Conservation (phyloP, 2,888 invertebrate species). For the Neria commutata region DNA sequence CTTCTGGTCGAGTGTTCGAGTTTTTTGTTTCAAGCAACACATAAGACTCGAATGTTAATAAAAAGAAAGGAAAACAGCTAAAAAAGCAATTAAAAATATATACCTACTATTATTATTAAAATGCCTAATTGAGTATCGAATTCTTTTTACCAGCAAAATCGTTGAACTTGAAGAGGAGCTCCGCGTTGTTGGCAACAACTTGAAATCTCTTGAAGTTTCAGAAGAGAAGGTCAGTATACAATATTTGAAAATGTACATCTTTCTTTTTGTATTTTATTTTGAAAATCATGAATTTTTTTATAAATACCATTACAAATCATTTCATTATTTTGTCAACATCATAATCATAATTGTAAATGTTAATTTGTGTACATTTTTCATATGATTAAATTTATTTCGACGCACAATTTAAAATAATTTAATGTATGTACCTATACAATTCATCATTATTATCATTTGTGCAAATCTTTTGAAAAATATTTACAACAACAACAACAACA, state of each 20-base stretch:
- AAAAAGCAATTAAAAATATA: background rate
- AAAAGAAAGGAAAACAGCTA: background rate
- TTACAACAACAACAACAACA: conserved; percentile 22
- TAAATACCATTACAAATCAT: background rate
- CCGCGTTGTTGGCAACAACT: conserved; percentile 99
- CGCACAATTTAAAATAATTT: background rate
- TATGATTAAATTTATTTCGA: background rate
- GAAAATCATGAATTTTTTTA: background rate
- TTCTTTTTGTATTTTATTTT: conserved; percentile 4
- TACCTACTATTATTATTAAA: background rate
- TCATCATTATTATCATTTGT: background rate
- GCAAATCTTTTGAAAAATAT: background rate
- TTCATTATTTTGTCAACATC: conserved; percentile 1
- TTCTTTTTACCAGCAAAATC: conserved; percentile 81
- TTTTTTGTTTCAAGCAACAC: background rate
- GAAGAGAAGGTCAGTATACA: conserved; percentile 93
- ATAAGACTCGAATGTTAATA: too few species aligned
- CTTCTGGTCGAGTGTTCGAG: background rate
- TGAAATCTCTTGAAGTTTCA: conserved; percentile 99
- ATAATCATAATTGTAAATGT: background rate
- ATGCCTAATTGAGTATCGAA: too few species aligned
- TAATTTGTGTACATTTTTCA: conserved; percentile 5
- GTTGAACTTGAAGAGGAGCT: conserved; percentile 99
- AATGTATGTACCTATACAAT: background rate
- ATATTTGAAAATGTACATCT: too few species aligned